Base-by-base conservation (phyloP, 2,797 vertebrate species). In the Poecilia velifera region DNA sequence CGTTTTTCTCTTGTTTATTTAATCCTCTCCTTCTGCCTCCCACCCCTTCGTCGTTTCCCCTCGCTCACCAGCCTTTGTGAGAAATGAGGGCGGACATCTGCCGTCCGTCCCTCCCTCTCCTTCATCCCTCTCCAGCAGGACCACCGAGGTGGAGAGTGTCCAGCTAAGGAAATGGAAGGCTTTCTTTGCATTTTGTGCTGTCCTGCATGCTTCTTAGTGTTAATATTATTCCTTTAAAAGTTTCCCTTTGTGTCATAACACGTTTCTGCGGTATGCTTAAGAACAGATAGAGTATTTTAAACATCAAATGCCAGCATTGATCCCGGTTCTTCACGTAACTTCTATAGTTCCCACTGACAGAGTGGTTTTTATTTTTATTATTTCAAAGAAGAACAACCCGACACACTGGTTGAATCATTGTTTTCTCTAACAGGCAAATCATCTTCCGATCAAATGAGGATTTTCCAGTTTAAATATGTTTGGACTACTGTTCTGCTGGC, bases 31-130 rank as follows among this genome's bases (percentile, higher is more conserved):
- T 89, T 90, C 88, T 92, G 90, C 90, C 92, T 93, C 86, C 68
- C 91, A 87, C 89, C 91, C 88, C 89, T 88, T 78, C 82, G 83
- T 87, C 76, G 31, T 89, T 90, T 89, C 90, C 91, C 89, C 92
- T 88, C 72, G 76, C 89, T 86, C 84, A 78, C 86, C 89, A 89
- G 92, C 91, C 92, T 95, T 94, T 94, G 90, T 91, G 86, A 94
- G 88, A 90, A 94, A 92, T 74, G 82, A 92, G 94, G 93, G 92
- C 82, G 89, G 94, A 96, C 96, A 96, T 96, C 95, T 96, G 96
- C 95, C 90, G 74, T 93, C 91, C 94, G 86, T 91, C 93, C 90
- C 90, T 94, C 90, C 92, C 85, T 93, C 91, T 93, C 92, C 94
- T 91, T 94, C 91, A 92, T 92, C 91, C 88, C 87, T 86, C 87